A percentile compares a stretch with the other conserved stretches of the same genome.
Conservation (phyloP, 2,797 vertebrate genomes). For the Otus scops region DNA sequence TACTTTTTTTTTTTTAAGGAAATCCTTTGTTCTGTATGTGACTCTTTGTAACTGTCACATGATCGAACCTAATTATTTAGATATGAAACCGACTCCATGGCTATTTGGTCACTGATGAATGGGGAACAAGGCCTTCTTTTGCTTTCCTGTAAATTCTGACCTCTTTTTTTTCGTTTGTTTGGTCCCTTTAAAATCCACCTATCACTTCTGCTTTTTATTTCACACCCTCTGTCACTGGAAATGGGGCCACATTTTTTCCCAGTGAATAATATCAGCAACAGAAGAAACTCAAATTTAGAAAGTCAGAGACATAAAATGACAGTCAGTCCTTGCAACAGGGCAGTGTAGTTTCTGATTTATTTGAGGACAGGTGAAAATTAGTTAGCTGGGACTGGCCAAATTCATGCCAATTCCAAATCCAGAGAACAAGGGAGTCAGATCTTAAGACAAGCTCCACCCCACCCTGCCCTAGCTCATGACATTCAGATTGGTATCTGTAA, state of each 20-base stretch:
- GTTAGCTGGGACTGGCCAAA: neutral
- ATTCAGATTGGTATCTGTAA: conserved; percentile 31
- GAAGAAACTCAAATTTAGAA: conserved; percentile 42
- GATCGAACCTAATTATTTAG: neutral
- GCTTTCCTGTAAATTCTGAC: neutral
- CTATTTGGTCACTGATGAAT: neutral
- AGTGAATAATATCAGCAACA: conserved; percentile 32
- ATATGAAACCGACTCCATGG: neutral
- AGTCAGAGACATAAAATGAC: neutral
- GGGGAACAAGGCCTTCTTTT: neutral
- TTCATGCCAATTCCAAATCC: neutral
- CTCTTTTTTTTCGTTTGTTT: neutral
- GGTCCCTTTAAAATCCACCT: neutral
- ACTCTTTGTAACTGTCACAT: neutral
- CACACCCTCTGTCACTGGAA: neutral
- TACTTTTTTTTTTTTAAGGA: neutral
- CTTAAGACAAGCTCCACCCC: neutral
- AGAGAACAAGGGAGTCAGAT: neutral
- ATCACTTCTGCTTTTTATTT: conserved; percentile 28
- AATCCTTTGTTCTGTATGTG: neutral
- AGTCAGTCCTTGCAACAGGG: neutral
- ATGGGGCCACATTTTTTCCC: neutral
- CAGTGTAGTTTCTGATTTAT: neutral
- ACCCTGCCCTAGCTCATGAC: neutral
- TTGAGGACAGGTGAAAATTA: neutral